A percentile compares a stretch with the other conserved stretches of the same genome.
Conservation (phyloP, 2,888 invertebrate species). For the Diarsia mendica region DNA sequence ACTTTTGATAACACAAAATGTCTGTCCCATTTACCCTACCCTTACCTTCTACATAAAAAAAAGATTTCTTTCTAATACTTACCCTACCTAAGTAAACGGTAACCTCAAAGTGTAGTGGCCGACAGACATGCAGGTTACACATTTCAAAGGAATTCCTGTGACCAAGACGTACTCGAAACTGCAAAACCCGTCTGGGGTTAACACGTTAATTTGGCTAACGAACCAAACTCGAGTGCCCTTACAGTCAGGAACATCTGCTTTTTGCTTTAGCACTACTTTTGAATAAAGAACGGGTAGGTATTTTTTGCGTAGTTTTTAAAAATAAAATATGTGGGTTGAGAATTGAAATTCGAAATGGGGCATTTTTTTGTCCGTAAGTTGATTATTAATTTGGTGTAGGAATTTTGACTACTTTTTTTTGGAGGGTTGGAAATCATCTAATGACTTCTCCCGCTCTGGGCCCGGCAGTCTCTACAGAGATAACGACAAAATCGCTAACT, state of each 20-base stretch:
- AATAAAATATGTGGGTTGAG: background rate
- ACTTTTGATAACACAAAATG: conserved; percentile 13
- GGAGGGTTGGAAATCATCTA: too few relatives aligned
- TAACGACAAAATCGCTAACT: too few relatives aligned
- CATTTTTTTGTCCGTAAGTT: conserved; percentile 1
- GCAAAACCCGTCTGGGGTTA: conserved; percentile 72
- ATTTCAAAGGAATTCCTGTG: conserved; percentile 72
- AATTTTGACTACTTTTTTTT: background rate
- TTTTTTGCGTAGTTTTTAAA: conserved; percentile 8
- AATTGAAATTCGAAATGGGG: conserved; percentile 1
- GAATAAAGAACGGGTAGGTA: conserved; percentile 66
- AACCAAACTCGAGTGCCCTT: conserved; percentile 82
- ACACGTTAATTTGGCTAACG: conserved; percentile 87
- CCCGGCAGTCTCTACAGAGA: too few relatives aligned
- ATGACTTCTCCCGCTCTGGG: too few relatives aligned
- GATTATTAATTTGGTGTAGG: background rate
- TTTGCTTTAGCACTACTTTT: conserved; percentile 75
- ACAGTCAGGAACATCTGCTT: conserved; percentile 72
- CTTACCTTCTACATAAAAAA: conserved; percentile 5
- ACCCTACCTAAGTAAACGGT: conserved; percentile 38
- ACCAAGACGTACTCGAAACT: conserved; percentile 70
- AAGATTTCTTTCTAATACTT: conserved; percentile 26
- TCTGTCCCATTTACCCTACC: background rate
- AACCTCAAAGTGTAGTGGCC: conserved; percentile 52
- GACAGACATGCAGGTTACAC: conserved; percentile 56